Percentiles rank a stretch among this genome's conserved stretches.
These are phyloP conservation scores for Leuciscus idus DNA, from an alignment of 2,113 vertebrate species.

Conservation along the genomic window DNA sequence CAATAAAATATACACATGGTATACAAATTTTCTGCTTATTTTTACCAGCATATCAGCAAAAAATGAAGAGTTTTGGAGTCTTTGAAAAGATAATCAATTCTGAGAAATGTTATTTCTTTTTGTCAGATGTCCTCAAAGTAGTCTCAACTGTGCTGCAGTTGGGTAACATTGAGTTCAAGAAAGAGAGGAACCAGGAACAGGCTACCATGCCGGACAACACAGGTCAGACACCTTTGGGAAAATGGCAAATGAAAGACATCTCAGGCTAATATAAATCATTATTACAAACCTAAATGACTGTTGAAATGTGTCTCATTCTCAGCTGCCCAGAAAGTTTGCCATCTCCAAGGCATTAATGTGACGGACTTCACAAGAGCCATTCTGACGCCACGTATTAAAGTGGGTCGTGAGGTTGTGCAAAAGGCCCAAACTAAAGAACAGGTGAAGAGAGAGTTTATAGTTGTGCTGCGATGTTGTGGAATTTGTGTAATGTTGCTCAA, in stretches of 20 bases:
- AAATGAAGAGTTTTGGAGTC: not conserved
- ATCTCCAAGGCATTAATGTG: constrained; percentile 87
- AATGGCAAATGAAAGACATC: not conserved
- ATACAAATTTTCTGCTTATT: not conserved
- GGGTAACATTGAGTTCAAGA: constrained; percentile 92
- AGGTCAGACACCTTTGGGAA: constrained; percentile 67
- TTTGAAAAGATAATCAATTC: not conserved
- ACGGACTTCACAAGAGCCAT: constrained; percentile 88
- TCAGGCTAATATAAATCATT: not conserved
- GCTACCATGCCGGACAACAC: constrained; percentile 91
- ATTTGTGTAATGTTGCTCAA: not conserved
- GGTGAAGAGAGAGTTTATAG: constrained; percentile 67
- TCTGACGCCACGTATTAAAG: constrained; percentile 90
- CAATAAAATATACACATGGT: not conserved
- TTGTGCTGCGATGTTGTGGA: constrained; percentile 11
- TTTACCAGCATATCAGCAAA: not conserved
- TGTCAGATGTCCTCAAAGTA: constrained; percentile 80
- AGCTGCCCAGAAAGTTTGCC: constrained; percentile 91
- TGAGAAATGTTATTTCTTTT: constrained; percentile 22
- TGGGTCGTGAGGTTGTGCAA: constrained; percentile 87
- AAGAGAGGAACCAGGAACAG: constrained; percentile 89
- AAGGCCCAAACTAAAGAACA: constrained; percentile 93
- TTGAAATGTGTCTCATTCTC: not conserved
- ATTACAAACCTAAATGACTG: not conserved
- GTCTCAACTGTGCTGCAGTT: constrained; percentile 87